Conservation (phyloP, 2,888 invertebrate species). For the Ceramica pisi region DNA sequence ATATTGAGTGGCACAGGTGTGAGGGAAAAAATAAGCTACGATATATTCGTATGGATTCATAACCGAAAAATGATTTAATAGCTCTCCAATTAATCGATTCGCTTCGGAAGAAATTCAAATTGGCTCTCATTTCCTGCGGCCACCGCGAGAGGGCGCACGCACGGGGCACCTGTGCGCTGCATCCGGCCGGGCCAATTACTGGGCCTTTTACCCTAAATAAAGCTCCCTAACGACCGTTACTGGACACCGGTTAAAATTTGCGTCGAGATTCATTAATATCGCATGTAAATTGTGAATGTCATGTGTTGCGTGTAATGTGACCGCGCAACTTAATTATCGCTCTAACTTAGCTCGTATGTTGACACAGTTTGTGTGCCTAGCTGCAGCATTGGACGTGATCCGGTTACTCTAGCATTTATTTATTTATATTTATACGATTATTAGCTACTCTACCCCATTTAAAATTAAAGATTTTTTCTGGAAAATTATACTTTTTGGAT, state of each 20-base stretch:
- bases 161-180: constrained; percentile 84
- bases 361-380: constrained; percentile 19
- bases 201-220: constrained; percentile 84
- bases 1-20: constrained; percentile 55
- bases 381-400: neutral
- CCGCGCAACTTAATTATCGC: constrained; percentile 61
- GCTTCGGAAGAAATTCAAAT: constrained; percentile 87
- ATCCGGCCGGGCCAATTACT: constrained; percentile 87
- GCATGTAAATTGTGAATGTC: constrained; percentile 64
- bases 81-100: constrained; percentile 83
- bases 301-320: constrained; percentile 60
- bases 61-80: constrained; percentile 71
- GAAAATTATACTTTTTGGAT: neutral
- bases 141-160: constrained; percentile 84
- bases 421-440: neutral
- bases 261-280: constrained; percentile 76
- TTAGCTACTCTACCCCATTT: neutral
- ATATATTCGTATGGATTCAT: constrained; percentile 58
- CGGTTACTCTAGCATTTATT: neutral
- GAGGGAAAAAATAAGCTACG: constrained; percentile 55
- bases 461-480: neutral
- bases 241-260: constrained; percentile 79
- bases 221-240: constrained; percentile 79
- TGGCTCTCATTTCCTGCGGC: constrained; percentile 84
- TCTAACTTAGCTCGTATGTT: constrained; percentile 49